Evolutionary conservation across 2,113 vertebrate species (phyloP), one percentile per base, ranked within the genome.

Genomic region (Callorhinus ursinus): DNA sequence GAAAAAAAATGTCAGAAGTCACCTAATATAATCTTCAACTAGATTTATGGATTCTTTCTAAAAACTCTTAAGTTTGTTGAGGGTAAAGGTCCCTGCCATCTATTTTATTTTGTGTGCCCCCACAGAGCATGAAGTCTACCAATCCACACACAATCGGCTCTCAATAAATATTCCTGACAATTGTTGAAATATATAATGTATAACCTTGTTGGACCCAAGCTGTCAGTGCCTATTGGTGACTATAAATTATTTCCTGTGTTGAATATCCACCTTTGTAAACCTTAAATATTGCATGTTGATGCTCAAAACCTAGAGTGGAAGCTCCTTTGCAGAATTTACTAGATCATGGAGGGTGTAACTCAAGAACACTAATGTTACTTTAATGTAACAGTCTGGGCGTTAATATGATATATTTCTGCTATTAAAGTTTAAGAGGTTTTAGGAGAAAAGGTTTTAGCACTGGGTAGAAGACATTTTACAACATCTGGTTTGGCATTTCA

Each of bases 401-500:
- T 98, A 98, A 98, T 98, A 98, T 97, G 97, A 98, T 98, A 90
- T 98, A 98, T 96, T 98, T 80, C 83, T 94, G 87, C 90, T 94
- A 98, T 98, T 98, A 98, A 97, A 82, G 97, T 98, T 98, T 98
- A 98, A 98, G 59, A 14, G 3, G 1, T 95, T 99, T 98, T 98
- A 98, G 74, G 67, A 77, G 69, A 84, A 95, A 97, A 91, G 77
- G 11, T 90, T 98, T 97, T 97, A 98, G 72, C 63, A 94, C 90
- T 98, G 97, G 90, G 79, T 90, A 97, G 74, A 96, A 98, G 93
- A 59, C 46, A 85, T 98, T 98, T 98, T 98, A 98, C 97, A 96
- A 98, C 97, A 98, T 95, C 97, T 98, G 97, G 80, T 97, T 97
- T 98, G 96, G 84, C 88, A 98, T 98, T 98, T 98, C 97, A 97